Conservation (phyloP, 2,797 vertebrate species). For the Rhinatrema bivittatum region DNA sequence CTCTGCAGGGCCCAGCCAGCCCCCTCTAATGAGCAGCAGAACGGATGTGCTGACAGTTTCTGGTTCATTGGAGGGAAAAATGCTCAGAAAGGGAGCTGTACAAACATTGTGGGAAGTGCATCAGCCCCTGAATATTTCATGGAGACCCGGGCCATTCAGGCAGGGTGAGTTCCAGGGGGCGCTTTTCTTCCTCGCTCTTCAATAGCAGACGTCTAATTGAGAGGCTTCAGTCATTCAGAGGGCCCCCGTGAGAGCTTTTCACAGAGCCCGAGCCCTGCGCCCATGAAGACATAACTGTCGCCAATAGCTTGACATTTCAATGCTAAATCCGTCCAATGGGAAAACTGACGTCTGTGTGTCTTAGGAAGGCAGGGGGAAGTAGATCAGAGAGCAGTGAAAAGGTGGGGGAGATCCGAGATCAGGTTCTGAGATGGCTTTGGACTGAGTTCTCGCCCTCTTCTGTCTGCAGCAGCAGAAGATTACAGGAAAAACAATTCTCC, state of each 20-base stretch:
- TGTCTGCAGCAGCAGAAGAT: no score
- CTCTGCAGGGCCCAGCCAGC: conserved; percentile 22
- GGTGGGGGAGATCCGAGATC: no score
- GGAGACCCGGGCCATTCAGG: conserved; percentile 80
- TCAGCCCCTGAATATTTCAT: conserved; percentile 77
- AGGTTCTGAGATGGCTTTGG: no score
- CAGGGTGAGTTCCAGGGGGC: conserved; percentile 76
- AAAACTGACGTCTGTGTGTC: conserved; percentile 25
- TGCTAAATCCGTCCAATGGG: conserved; percentile 53
- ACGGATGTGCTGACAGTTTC: conserved; percentile 88
- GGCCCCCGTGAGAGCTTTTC: conserved; percentile 58
- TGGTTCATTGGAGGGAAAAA: conserved; percentile 90
- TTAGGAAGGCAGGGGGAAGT: not conserved
- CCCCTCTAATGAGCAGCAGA: conserved; percentile 65
- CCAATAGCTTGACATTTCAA: conserved; percentile 26
- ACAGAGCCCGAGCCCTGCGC: conserved; percentile 46
- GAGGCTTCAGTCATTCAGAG: conserved; percentile 82
- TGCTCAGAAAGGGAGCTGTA: conserved; percentile 83
- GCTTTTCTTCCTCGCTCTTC: conserved; percentile 75
- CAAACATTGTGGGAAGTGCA: conserved; percentile 95
- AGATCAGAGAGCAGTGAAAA: not conserved
- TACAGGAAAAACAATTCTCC: no score
- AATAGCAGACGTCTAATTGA: conserved; percentile 93
- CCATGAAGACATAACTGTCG: conserved; percentile 42
- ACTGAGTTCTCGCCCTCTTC: no score